A percentile compares a stretch with the other conserved stretches of the same genome.
These are phyloP conservation scores for Watsonalla cultraria DNA, from an alignment of 2,888 invertebrate genomes.

Conservation along the genomic window DNA sequence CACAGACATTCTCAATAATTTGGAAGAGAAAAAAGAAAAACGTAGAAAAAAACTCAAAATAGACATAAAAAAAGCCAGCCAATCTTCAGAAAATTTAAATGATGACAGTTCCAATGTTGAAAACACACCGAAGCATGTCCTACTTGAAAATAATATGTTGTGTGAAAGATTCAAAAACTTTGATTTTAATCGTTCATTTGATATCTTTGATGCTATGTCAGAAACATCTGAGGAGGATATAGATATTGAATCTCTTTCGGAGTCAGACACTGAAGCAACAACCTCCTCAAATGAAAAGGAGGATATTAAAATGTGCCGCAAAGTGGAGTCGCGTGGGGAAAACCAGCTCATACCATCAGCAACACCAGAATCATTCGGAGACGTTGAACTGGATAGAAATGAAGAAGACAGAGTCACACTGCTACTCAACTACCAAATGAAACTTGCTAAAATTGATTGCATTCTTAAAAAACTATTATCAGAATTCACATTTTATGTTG, in stretches of 20 bases:
- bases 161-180: slow-evolving; percentile 47
- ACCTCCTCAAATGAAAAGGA: slow-evolving; percentile 28
- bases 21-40: slow-evolving; percentile 29
- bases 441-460: slow-evolving; percentile 53
- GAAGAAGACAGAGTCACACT: slow-evolving; percentile 53
- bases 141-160: slow-evolving; percentile 54
- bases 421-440: slow-evolving; percentile 51
- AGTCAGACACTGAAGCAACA: slow-evolving; percentile 46
- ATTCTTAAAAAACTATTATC: slow-evolving; percentile 50
- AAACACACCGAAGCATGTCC: slow-evolving; percentile 64
- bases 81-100: slow-evolving; percentile 34
- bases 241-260: slow-evolving; percentile 55
- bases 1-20: slow-evolving; percentile 45
- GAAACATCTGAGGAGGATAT: slow-evolving; percentile 46
- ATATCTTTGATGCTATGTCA: slow-evolving; percentile 49
- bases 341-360: slow-evolving; percentile 35
- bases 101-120: slow-evolving; percentile 37
- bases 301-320: slow-evolving; percentile 59
- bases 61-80: slow-evolving; percentile 56
- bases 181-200: slow-evolving; percentile 59
- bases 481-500: slow-evolving; percentile 66
- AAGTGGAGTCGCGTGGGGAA: slow-evolving; percentile 35
- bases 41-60: slow-evolving; percentile 53
- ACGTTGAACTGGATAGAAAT: slow-evolving; percentile 57
- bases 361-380: slow-evolving; percentile 60